A percentile compares a stretch with the other conserved stretches of the same genome.
These are phyloP conservation scores for Drosophila rellima DNA, from an alignment of 2,888 invertebrate species.

Conservation along the genomic window DNA sequence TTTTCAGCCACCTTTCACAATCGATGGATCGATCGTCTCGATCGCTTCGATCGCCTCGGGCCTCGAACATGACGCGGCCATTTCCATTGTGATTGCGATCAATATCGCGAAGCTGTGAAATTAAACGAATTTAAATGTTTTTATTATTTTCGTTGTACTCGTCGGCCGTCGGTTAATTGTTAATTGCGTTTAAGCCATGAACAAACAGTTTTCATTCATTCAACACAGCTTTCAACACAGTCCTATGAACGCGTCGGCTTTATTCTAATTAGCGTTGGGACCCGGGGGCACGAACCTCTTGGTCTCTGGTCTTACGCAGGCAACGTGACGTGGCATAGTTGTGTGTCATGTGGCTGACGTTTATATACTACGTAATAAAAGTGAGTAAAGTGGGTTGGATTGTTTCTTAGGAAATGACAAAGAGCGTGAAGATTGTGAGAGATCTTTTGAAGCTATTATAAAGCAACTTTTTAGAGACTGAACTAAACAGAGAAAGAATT, in stretches of 20 bases:
- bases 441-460: too few species aligned
- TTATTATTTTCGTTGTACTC: constrained; percentile 7
- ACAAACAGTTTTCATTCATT: constrained; percentile 61
- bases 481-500: too few species aligned
- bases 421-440: background rate
- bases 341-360: constrained; percentile 33
- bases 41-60: background rate
- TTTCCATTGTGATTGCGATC: constrained; percentile 49
- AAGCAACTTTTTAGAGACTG: too few species aligned
- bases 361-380: constrained; percentile 5
- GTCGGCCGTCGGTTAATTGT: constrained; percentile 33
- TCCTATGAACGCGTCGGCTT: constrained; percentile 45
- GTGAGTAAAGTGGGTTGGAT: background rate
- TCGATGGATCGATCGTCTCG: constrained; percentile 15
- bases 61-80: constrained; percentile 59
- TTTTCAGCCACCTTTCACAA: constrained; percentile 54
- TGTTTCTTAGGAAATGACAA: background rate
- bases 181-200: constrained; percentile 73
- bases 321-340: constrained; percentile 62
- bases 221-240: constrained; percentile 17
- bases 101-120: constrained; percentile 62
- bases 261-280: constrained; percentile 82
- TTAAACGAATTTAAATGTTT: constrained; percentile 71
- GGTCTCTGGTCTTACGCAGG: constrained; percentile 70
- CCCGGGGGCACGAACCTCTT: constrained; percentile 42